phyloP scores from a whole-genome alignment of 2,113 vertebrate genomes.

The Megaceryle maxima region DNA sequence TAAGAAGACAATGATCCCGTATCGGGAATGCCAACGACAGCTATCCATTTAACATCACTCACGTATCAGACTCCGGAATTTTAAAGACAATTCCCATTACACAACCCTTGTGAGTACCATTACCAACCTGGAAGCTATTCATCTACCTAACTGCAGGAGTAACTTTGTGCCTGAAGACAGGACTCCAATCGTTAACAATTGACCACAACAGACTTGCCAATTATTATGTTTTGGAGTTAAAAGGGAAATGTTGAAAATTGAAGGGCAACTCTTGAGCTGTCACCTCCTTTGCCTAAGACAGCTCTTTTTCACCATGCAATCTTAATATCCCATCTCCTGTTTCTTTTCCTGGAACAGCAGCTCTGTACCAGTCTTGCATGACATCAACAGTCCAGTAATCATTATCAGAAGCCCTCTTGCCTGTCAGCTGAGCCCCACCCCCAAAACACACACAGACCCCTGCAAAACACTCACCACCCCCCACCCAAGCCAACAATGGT shows the following conservation, averaged over 20 bases:
- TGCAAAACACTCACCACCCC: background rate
- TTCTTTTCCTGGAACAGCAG: background rate
- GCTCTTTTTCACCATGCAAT: background rate
- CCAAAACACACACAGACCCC: background rate
- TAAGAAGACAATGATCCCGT: background rate
- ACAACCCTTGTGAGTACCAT: background rate
- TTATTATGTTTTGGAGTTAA: slow-evolving; percentile 6
- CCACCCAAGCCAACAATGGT: background rate
- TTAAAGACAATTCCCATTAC: background rate
- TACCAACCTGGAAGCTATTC: background rate
- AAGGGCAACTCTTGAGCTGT: background rate
- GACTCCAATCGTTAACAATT: background rate
- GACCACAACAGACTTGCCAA: background rate
- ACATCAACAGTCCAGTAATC: background rate
- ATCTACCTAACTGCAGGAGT: background rate
- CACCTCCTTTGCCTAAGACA: background rate
- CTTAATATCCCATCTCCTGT: background rate
- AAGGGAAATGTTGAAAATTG: background rate
- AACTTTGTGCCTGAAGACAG: background rate
- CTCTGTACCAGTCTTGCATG: background rate
- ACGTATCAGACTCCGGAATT: background rate
- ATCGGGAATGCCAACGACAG: background rate
- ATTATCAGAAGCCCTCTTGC: background rate
- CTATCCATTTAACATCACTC: background rate
- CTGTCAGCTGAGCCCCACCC: background rate